These are phyloP conservation scores for Sphyrna mokarran DNA, from an alignment of 2,113 vertebrate genomes.

Conservation along the genomic window DNA sequence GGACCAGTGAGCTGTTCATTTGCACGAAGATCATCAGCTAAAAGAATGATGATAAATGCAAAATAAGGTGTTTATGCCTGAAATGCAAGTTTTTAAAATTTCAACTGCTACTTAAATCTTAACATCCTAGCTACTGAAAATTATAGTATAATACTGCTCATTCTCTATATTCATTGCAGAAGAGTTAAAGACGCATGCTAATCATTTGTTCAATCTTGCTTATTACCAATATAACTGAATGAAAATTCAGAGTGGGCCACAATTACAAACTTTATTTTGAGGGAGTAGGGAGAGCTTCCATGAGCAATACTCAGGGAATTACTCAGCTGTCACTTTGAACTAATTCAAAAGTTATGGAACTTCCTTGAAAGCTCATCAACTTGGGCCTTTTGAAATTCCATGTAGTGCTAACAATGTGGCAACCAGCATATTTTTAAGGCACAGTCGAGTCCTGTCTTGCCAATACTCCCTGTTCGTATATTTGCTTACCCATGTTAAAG, in stretches of 20 bases:
- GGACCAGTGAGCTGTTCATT: constrained; percentile 83
- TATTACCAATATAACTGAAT: neutral
- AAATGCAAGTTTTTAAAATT: neutral
- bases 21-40: constrained; percentile 89
- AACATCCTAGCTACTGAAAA: neutral
- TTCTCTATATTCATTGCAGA: neutral
- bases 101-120: neutral
- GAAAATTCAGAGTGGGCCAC: neutral
- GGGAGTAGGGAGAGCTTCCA: neutral
- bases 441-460: too few species aligned
- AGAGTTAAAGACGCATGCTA: neutral
- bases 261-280: neutral
- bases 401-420: neutral
- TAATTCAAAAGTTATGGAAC: neutral
- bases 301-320: neutral
- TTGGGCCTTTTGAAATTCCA: neutral
- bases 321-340: neutral
- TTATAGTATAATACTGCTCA: neutral
- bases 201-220: neutral
- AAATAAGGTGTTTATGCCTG: neutral
- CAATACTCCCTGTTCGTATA: too few species aligned
- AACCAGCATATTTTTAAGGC: neutral
- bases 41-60: constrained; percentile 28
- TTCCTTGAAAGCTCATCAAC: neutral
- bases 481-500: too few species aligned